A percentile compares a stretch with the other conserved stretches of the same genome.
Evolutionary conservation across 2,888 invertebrate species (phyloP).

Genomic region (Agriotes lineatus): DNA sequence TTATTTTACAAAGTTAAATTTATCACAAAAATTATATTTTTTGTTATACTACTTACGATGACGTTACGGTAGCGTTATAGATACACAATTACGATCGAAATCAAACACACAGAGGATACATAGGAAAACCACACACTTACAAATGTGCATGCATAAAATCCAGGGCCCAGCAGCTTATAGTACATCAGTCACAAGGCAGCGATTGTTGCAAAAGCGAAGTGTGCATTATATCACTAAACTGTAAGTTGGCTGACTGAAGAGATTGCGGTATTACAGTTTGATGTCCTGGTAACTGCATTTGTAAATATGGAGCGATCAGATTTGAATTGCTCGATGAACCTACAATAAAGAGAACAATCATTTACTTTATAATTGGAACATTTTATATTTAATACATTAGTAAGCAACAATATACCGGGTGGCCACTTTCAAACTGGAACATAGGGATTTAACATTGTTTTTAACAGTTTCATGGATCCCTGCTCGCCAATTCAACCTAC

Average conservation of each 20-base stretch:
- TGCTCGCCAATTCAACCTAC: no score
- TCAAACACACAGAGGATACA: slow-evolving; percentile 1
- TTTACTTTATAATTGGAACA: no score
- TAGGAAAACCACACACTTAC: not conserved
- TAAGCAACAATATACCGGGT: no score
- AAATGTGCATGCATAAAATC: slow-evolving; percentile 3
- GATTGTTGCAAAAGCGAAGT: slow-evolving; percentile 51
- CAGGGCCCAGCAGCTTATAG: not conserved
- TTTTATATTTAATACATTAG: no score
- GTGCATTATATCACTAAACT: slow-evolving; percentile 55
- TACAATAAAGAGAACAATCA: no score
- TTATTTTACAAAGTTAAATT: no score
- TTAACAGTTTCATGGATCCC: no score
- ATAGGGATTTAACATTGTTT: no score
- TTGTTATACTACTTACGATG: not conserved
- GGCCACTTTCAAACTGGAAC: no score
- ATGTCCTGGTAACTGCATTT: slow-evolving; percentile 55
- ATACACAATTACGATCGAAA: not conserved
- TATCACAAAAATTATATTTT: no score
- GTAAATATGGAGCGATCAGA: slow-evolving; percentile 57
- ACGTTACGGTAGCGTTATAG: not conserved
- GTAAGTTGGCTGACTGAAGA: slow-evolving; percentile 49
- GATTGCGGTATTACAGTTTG: slow-evolving; percentile 45
- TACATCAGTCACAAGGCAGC: slow-evolving; percentile 26
- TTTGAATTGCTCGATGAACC: slow-evolving; percentile 52